Evolutionary conservation across 2,113 vertebrate genomes (phyloP), one percentile per base, ranked within the genome.

Genomic region (Eupsittula cactorum): DNA sequence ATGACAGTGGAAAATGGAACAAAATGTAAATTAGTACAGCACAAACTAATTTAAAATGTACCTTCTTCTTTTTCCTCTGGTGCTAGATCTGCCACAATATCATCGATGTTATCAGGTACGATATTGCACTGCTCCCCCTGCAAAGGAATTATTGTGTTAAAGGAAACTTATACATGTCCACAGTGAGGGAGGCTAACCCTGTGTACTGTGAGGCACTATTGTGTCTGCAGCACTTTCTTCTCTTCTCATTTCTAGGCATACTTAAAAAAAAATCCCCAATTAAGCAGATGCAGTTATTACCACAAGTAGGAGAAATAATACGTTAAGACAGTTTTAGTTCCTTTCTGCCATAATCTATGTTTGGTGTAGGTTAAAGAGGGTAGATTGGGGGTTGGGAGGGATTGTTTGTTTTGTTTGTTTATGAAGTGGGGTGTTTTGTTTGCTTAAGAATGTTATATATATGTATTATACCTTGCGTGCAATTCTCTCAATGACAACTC

Each of bases 121-220:
- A 99, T 98, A 97, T 99, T 99, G 98, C 99, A 99, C 90, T 99
- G 99, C 81, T 99, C 99, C 10, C 99, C 99, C 99, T 99, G 98
- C 60, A 95, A 97, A 97, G 90, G 91, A 91, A 97, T 28, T 27
- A 60, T 83, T 53, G 52, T 68, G 78, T 68, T 37, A 92, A 18
- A 77, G 77, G 42, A 82, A 83, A 92, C 53, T 76, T 49, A 17
- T 16, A 20, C 1, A 3, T 41, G 74, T 44, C 44, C 3, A 1
- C 37, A 65, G 50, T 1, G 1, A 35, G 49, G 47, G 37, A 13
- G 19, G 27, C 21, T 84, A 63, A 77, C 46, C 6, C 33, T 47
- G 7, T 3, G 3, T 7, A 4, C 3, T 65, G 49, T 46, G 49
- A 86, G 53, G 44, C 37, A 47, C 18, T 46, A 16, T 4, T 76